Evolutionary conservation across 1,140 invertebrate species (phyloP), one percentile per base, ranked within the genome.

Genomic region (Drosophila suzukii): DNA sequence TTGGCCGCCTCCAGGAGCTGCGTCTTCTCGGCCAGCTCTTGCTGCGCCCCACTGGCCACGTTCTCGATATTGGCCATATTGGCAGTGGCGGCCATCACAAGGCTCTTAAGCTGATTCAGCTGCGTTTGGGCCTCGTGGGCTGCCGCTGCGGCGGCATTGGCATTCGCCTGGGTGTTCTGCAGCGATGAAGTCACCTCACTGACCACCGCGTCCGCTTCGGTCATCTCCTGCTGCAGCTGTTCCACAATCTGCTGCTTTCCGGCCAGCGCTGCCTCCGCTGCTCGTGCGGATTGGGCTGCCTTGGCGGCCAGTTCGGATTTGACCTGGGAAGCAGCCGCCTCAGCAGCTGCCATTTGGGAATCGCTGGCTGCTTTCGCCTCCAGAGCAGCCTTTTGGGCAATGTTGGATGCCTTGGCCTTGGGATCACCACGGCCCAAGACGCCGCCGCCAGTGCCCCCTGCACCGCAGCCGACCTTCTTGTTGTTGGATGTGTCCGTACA

Each of bases 231-330:
- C 38, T 93, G 93, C 5, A 95, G 70, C 54, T 94, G 94, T 66
- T 95, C 94, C 0, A 95, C 93, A 15, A 95, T 93, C 30, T 94
- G 93, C 71, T 95, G 93, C 72, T 95, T 95, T 0, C 94, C 94
- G 7, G 94, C 93, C 1, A 96, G 86, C 0, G 94, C 95, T 0
- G 94, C 95, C 75, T 95, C 94, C 0, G 95, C 95, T 2, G 94
- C 95, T 65, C 95, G 94, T 0, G 95, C 95, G 7, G 95, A 94
- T 80, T 95, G 94, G 2, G 94, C 81, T 0, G 95, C 95, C 81
- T 95, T 95, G 56, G 95, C 94, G 1, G 95, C 95, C 47, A 95
- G 77, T 90, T 95, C 94, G 2, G 93, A 92, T 89, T 95, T 96
- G 10, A 95, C 95, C 93, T 95, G 91, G 11, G 93, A 94, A n/a